These are phyloP conservation scores for Phalanger gymnotis DNA, from an alignment of 2,797 vertebrate genomes.

Conservation along the genomic window DNA sequence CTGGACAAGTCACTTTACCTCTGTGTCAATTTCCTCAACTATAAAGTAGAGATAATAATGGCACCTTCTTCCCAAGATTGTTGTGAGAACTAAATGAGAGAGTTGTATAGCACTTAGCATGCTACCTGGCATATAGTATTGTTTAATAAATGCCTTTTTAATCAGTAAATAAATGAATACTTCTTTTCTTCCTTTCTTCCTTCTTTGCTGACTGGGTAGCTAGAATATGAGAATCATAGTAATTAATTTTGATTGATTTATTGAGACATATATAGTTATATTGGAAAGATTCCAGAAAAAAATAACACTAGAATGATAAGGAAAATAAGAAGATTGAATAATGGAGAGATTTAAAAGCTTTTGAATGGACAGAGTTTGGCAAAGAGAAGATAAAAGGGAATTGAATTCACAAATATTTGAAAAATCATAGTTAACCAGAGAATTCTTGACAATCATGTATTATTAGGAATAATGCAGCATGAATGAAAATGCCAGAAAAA, in stretches of 20 bases:
- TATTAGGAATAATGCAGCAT: constrained; percentile 25
- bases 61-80: background rate
- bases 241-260: background rate
- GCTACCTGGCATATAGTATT: background rate
- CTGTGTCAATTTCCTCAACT: background rate
- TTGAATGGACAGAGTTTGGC: constrained; percentile 44
- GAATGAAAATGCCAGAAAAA: constrained; percentile 56
- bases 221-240: background rate
- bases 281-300: constrained; percentile 3
- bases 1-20: background rate
- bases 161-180: background rate
- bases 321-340: constrained; percentile 9
- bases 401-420: constrained; percentile 60
- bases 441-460: constrained; percentile 31
- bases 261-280: background rate
- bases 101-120: background rate
- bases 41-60: background rate
- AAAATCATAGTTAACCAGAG: constrained; percentile 61
- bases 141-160: background rate
- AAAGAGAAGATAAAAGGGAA: constrained; percentile 51
- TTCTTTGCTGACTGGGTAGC: background rate
- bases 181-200: background rate
- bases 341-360: constrained; percentile 18
- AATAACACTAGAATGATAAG: background rate
- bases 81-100: background rate